These are phyloP conservation scores for Parazoanthus atlanticus DNA, from an alignment of 92 coral and sea anemone species.

Conservation along the genomic window DNA sequence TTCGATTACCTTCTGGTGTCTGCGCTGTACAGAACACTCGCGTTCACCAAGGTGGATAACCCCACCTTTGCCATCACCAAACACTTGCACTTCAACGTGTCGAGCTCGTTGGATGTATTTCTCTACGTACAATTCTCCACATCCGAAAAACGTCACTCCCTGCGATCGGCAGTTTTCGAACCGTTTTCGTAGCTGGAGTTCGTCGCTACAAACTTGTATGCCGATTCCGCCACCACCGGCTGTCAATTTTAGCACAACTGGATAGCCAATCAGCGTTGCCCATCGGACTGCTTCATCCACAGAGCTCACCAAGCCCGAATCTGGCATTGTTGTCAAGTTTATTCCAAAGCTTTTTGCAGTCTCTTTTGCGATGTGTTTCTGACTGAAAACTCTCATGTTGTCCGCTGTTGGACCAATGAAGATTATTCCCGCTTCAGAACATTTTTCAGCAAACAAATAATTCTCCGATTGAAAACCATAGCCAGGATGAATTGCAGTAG, in stretches of 20 bases:
- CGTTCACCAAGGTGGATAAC: conserved; percentile 66
- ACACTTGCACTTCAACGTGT: conserved; percentile 72
- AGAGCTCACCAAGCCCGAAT: conserved; percentile 44
- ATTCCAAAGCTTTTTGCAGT: conserved; percentile 28
- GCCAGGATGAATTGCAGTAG: conserved; percentile 69
- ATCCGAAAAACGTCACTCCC: conserved; percentile 43
- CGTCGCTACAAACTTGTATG: conserved; percentile 45
- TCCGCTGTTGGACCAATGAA: conserved; percentile 71
- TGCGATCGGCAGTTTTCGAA: conserved; percentile 32
- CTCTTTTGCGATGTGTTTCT: conserved; percentile 48
- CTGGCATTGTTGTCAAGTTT: conserved; percentile 42
- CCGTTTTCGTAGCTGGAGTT: conserved; percentile 41
- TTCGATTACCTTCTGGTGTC: conserved; percentile 70
- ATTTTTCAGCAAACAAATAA: conserved; percentile 51
- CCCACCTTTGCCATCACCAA: conserved; percentile 68
- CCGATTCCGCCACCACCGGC: conserved; percentile 78
- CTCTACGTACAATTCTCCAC: conserved; percentile 54
- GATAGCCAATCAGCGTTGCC: conserved; percentile 58
- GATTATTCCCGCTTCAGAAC: conserved; percentile 50
- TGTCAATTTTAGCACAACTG: conserved; percentile 53
- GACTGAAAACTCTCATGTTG: conserved; percentile 35
- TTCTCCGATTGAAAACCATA: conserved; percentile 76
- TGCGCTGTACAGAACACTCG: conserved; percentile 73
- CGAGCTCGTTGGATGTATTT: conserved; percentile 54
- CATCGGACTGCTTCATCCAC: conserved; percentile 49